Conservation (phyloP, 2,888 invertebrate genomes). For the Drosophila fulvimacula region DNA sequence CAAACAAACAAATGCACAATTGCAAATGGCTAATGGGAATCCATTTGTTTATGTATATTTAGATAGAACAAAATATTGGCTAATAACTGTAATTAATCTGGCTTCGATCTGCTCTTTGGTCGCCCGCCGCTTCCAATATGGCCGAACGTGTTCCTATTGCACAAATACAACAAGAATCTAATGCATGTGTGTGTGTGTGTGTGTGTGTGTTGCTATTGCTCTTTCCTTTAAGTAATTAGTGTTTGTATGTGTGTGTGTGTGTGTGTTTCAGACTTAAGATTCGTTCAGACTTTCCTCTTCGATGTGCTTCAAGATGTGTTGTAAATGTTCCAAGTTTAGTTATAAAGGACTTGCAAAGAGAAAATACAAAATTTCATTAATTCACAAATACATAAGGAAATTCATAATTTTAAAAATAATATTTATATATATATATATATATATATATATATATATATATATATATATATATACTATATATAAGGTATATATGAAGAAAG, state of each 20-base stretch:
- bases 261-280: conserved; percentile 6
- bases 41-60: conserved; percentile 21
- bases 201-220: background rate
- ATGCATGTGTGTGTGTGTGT: background rate
- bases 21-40: conserved; percentile 12
- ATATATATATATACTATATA: background rate
- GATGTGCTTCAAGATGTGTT: conserved; percentile 34
- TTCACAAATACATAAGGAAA: conserved; percentile 1
- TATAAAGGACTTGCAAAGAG: conserved; percentile 5
- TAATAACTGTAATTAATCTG: conserved; percentile 23
- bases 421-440: conserved; percentile 11
- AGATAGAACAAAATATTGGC: conserved; percentile 35
- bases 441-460: conserved; percentile 1
- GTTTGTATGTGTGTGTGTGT: conserved; percentile 3
- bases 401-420: background rate
- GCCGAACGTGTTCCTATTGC: conserved; percentile 43
- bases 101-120: conserved; percentile 29
- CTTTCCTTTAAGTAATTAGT: background rate
- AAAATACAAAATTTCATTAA: background rate
- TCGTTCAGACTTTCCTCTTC: conserved; percentile 4
- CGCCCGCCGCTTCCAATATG: conserved; percentile 14
- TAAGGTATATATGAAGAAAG: no score
- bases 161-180: conserved; percentile 12
- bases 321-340: conserved; percentile 40
- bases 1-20: conserved; percentile 4